Evolutionary conservation across 2,888 invertebrate genomes (phyloP), one percentile per base, ranked within the genome.

Genomic region (Ethmia dodecea): DNA sequence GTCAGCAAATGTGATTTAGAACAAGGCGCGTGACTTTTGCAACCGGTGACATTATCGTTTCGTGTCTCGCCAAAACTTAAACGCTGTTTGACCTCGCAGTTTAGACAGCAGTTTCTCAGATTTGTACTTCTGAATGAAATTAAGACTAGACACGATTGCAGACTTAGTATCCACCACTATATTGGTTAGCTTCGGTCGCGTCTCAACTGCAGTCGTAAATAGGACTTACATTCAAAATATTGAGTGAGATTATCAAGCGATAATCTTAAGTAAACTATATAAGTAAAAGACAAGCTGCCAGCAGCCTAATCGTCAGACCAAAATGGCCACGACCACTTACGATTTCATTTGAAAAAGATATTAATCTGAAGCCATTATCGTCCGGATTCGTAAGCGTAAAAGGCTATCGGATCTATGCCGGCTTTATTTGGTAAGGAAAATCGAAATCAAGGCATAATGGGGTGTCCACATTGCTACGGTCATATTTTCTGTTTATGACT

Each of bases 311-410:
- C 39, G 35, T 27, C 32, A 40, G 36, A 65, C 62, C 33, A 55
- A 70, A 68, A 73, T 59, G 64, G 70, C 44, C 48, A 51, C 48
- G 47, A 55, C 62, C 64, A 75, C 78, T 79, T 78, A 68, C 77
- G 66, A 72, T 83, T 81, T 81, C 79, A 65, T 77, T 79, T 52
- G 54, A 63, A 64, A 73, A 65, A 62, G 81, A 83, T 81, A 62
- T 55, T 65, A 70, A 81, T 81, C 80, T 70, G 38, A 54, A 55
- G 45, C 73, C 64, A 77, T 77, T 80, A 78, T 77, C 77, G 72
- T 74, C 65, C 60, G 62, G 68, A 62, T 64, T 65, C 47, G 52
- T 59, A 59, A n/a, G n/a, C 76, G 50, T 52, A 69, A 57, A 78
- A 58, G 81, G 83, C 79, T 81, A 81, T 81, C 80, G 54, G 60